phyloP scores from a whole-genome alignment of 1,140 invertebrate species.

The Orchestia grillus region DNA sequence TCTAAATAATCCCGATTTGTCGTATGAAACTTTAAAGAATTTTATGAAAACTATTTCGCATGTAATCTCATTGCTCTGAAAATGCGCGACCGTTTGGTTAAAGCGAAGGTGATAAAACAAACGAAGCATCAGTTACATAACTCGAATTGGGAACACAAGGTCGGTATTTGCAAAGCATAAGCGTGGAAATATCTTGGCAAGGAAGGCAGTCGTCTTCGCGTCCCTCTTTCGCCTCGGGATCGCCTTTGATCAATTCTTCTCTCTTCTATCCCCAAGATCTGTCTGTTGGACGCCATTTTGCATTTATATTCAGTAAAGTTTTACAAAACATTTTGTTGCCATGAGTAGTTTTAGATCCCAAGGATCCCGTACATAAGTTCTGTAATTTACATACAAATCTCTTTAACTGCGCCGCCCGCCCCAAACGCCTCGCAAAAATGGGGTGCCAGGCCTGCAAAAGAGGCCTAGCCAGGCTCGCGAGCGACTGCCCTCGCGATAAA shows the following conservation, averaged over 20 bases:
- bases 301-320: slow-evolving; percentile 48
- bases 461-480: slow-evolving; percentile 14
- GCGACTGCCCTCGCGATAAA: slow-evolving; percentile 10
- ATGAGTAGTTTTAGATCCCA: slow-evolving; percentile 50
- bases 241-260: slow-evolving; percentile 39
- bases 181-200: not conserved
- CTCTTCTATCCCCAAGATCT: not conserved
- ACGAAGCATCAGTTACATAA: not conserved
- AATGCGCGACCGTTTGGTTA: not conserved
- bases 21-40: not conserved
- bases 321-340: slow-evolving; percentile 50
- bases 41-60: not conserved
- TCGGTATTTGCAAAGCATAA: not conserved
- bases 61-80: not conserved
- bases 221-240: not conserved
- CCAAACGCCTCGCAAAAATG: not conserved
- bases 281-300: slow-evolving; percentile 43
- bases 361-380: slow-evolving; percentile 50
- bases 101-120: not conserved
- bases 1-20: no score
- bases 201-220: not conserved
- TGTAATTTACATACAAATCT: slow-evolving; percentile 55
- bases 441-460: not conserved
- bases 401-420: slow-evolving; percentile 26
- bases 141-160: not conserved